Evolutionary conservation across 2,113 vertebrate species (phyloP).

Genomic region (Oxyura jamaicensis): DNA sequence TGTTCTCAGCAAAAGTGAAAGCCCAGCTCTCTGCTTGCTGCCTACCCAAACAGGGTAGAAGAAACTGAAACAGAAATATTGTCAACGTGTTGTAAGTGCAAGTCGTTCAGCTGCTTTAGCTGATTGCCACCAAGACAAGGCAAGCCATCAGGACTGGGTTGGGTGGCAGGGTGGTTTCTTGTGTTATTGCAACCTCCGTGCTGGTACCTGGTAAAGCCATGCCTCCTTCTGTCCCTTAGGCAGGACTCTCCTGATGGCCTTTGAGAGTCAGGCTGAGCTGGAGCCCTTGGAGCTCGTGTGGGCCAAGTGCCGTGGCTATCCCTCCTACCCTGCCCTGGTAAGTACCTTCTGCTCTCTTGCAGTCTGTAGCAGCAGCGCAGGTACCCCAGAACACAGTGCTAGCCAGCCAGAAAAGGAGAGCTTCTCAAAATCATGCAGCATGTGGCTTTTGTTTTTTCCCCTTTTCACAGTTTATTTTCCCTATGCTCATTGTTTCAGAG

Average conservation of each 20-base stretch:
- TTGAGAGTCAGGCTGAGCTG: conserved; percentile 86
- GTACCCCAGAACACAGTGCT: not conserved
- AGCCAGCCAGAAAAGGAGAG: not conserved
- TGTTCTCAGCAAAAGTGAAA: not conserved
- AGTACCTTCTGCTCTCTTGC: not conserved
- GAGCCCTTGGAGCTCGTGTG: conserved; percentile 95
- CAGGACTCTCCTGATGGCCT: conserved; percentile 82
- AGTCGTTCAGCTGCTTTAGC: not conserved
- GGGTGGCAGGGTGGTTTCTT: not conserved
- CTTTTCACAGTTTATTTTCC: not conserved
- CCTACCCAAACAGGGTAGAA: not conserved
- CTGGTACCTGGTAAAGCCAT: not conserved
- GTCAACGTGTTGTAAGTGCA: not conserved
- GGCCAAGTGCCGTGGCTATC: conserved; percentile 98
- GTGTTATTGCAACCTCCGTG: not conserved
- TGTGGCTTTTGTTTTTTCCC: not conserved
- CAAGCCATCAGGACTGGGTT: not conserved
- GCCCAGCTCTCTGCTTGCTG: not conserved
- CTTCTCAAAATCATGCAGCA: not conserved
- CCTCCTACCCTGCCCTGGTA: conserved; percentile 98
- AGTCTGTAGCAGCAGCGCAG: not conserved
- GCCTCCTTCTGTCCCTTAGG: conserved; percentile 76
- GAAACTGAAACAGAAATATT: not conserved
- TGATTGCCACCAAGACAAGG: not conserved
- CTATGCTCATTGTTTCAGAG: not conserved